These are phyloP conservation scores for Conus betulinus DNA, from an alignment of 1,140 invertebrate species.

Conservation along the genomic window DNA sequence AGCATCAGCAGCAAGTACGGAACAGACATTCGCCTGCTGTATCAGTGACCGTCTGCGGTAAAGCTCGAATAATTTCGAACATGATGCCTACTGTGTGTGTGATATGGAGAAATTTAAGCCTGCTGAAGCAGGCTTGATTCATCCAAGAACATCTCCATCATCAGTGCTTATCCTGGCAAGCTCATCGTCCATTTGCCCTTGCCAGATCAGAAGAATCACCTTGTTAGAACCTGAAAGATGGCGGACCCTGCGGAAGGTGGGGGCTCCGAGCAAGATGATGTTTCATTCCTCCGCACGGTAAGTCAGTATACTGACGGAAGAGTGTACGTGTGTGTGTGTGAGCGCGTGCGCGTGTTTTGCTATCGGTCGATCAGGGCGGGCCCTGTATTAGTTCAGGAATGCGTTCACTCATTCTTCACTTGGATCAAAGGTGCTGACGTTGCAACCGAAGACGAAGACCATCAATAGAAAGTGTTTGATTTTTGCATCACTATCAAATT, in stretches of 20 bases:
- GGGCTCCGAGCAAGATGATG: constrained; percentile 66
- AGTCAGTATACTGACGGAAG: constrained; percentile 27
- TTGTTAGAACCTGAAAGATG: constrained; percentile 49
- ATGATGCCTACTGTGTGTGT: constrained; percentile 25
- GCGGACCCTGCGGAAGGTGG: constrained; percentile 62
- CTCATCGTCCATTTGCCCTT: constrained; percentile 21
- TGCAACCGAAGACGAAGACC: too few relatives aligned
- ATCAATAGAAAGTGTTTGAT: too few relatives aligned
- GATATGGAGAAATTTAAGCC: constrained; percentile 26
- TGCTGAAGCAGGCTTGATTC: constrained; percentile 26
- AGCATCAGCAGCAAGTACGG: constrained; percentile 28
- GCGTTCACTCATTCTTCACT: too few relatives aligned
- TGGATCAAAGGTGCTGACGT: too few relatives aligned
- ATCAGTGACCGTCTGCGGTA: constrained; percentile 36
- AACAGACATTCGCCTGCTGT: constrained; percentile 34
- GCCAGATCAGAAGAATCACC: constrained; percentile 10
- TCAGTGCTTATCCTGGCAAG: neutral
- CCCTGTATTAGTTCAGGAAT: too few relatives aligned
- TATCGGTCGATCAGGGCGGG: too few relatives aligned
- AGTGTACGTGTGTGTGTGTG: too few relatives aligned
- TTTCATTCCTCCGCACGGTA: constrained; percentile 66
- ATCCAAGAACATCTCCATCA: constrained; percentile 8
- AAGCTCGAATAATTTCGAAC: constrained; percentile 41
- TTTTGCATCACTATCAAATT: too few relatives aligned
- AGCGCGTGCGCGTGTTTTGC: too few relatives aligned